phyloP scores from a whole-genome alignment of 2,113 vertebrate genomes.

The Eulemur macaco region DNA sequence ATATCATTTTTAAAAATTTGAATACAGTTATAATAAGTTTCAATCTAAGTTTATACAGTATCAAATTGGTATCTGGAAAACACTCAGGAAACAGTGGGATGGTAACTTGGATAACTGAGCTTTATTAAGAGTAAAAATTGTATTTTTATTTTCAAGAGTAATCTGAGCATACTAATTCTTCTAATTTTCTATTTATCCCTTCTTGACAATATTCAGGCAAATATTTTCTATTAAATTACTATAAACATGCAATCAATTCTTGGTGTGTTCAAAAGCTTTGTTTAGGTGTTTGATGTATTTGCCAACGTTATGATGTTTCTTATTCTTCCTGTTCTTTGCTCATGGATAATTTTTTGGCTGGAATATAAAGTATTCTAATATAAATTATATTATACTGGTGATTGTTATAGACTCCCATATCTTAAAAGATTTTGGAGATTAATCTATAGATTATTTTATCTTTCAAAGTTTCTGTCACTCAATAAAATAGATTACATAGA shows the following conservation, averaged over 20 bases:
- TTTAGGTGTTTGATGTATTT: background rate
- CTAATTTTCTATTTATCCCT: background rate
- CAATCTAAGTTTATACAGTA: constrained; percentile 28
- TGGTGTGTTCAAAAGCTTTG: background rate
- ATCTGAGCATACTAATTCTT: background rate
- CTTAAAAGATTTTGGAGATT: background rate
- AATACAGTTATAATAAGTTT: constrained; percentile 49
- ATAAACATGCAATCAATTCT: background rate
- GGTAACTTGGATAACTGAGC: constrained; percentile 7
- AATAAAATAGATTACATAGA: background rate
- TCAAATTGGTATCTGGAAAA: constrained; percentile 58
- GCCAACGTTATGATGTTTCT: background rate
- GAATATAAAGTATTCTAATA: background rate
- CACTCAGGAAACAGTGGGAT: constrained; percentile 12
- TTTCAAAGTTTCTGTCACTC: background rate
- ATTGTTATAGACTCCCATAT: background rate
- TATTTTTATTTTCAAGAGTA: constrained; percentile 53
- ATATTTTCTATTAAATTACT: background rate
- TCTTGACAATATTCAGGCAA: background rate
- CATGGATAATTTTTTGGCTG: background rate
- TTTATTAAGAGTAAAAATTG: constrained; percentile 73
- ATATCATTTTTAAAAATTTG: background rate
- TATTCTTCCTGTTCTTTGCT: background rate
- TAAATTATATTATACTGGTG: background rate
- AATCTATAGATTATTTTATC: background rate